Evolutionary conservation across 2,797 vertebrate genomes (phyloP).

Genomic region (Protosalanx chinensis): DNA sequence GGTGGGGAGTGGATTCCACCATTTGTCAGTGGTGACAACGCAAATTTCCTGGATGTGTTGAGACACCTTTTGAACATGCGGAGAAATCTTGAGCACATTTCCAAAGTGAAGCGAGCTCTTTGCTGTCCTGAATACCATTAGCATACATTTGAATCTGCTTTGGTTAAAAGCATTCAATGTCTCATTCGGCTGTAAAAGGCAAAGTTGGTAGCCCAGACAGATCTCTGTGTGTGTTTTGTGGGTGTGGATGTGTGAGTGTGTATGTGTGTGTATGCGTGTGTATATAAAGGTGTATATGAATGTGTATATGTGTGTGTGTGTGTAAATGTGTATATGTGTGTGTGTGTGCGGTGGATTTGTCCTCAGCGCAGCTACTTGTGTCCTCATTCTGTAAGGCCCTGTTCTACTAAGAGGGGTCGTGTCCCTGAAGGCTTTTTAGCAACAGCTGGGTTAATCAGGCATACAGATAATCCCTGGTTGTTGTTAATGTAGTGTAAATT

Average conservation of each 20-base stretch:
- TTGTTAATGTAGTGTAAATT: no score
- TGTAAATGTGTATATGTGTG: slow-evolving; percentile 12
- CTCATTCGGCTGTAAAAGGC: slow-evolving; percentile 25
- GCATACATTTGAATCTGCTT: slow-evolving; percentile 60
- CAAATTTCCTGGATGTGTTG: not conserved
- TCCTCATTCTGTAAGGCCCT: no score
- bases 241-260: not conserved
- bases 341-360: not conserved
- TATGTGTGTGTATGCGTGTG: slow-evolving; percentile 2
- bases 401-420: no score
- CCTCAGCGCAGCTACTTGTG: not conserved
- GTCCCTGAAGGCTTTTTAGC: no score
- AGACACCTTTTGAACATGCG: not conserved
- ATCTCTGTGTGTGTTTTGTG: slow-evolving; percentile 11
- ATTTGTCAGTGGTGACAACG: not conserved
- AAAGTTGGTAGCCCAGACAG: not conserved
- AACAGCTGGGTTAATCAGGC: no score
- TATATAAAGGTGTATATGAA: slow-evolving; percentile 13
- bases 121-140: slow-evolving; percentile 50
- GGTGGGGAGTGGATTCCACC: no score
- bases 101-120: slow-evolving; percentile 25
- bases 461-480: no score
- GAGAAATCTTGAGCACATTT: no score
- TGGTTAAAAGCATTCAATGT: slow-evolving; percentile 46
- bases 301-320: not conserved